Conservation (phyloP, 37 sponge, comb jelly and placozoan species). For the Cliona cf. orientalis region DNA sequence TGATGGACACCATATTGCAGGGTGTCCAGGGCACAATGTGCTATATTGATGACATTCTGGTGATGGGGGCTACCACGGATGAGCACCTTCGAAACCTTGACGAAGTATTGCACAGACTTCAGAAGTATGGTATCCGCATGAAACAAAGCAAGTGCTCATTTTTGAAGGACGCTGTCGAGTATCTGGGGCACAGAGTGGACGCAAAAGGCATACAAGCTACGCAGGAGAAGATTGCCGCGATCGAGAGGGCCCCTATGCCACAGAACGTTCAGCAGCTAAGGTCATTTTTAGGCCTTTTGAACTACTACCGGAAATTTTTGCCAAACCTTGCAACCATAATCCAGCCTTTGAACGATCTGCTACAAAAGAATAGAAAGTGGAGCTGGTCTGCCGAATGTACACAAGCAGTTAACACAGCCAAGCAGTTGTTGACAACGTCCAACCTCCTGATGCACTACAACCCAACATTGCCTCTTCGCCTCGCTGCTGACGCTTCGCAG, state of each 20-base stretch:
- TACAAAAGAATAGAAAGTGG: constrained; percentile 36
- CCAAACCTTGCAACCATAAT: constrained; percentile 32
- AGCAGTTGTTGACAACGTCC: constrained; percentile 24
- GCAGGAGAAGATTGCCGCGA: constrained; percentile 9
- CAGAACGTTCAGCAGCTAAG: constrained; percentile 21
- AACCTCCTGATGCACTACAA: constrained; percentile 43
- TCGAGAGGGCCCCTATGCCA: constrained; percentile 23
- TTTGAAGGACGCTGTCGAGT: constrained; percentile 5
- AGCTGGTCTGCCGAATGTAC: constrained; percentile 6
- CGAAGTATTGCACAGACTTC: too few species aligned
- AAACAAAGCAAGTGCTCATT: constrained; percentile 6
- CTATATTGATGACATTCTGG: too few species aligned
- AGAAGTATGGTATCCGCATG: too few species aligned
- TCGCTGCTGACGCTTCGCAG: constrained; percentile 35
- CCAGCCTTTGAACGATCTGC: constrained; percentile 34
- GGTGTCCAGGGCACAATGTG: too few species aligned
- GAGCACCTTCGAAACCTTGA: too few species aligned
- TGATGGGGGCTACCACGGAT: too few species aligned
- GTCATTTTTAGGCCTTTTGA: constrained; percentile 29
- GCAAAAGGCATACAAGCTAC: constrained; percentile 17
- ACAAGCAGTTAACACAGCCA: constrained; percentile 3
- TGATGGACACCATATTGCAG: too few species aligned
- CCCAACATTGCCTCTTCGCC: not conserved
- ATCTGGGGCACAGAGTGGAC: constrained; percentile 19
- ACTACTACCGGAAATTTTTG: constrained; percentile 51